Conservation (phyloP, 2,888 invertebrate species). For the Alloscopus bannaensis region DNA sequence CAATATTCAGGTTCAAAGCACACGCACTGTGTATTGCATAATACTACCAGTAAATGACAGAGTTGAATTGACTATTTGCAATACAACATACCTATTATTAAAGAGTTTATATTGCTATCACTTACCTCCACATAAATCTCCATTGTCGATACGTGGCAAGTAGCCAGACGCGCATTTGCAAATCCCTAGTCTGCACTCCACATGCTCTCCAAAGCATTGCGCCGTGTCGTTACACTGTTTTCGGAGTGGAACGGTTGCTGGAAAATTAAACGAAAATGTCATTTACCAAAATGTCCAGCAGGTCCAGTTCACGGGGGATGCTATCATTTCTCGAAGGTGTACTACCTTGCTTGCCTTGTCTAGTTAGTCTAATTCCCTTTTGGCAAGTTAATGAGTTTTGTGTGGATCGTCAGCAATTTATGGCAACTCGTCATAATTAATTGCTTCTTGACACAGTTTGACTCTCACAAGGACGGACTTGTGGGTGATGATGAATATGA, state of each 20-base stretch:
- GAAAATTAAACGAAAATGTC: too few relatives aligned
- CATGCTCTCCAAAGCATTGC: conserved; percentile 71
- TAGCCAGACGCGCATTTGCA: conserved; percentile 70
- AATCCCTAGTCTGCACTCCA: conserved; percentile 67
- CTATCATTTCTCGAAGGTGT: too few relatives aligned
- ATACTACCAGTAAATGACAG: neutral
- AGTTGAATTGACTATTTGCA: neutral
- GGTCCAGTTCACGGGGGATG: too few relatives aligned
- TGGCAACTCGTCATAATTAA: too few relatives aligned
- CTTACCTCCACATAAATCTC: conserved; percentile 71
- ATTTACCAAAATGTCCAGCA: neutral
- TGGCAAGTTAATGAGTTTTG: too few relatives aligned
- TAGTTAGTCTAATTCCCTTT: too few relatives aligned
- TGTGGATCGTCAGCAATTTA: too few relatives aligned
- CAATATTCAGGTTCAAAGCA: neutral
- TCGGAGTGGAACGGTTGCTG: conserved; percentile 67
- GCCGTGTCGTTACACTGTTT: conserved; percentile 67
- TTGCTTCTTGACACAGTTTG: too few relatives aligned
- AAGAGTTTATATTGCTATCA: conserved; percentile 1
- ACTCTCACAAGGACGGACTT: too few relatives aligned
- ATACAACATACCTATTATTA: neutral
- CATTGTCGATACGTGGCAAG: conserved; percentile 69
- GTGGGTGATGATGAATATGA: too few relatives aligned
- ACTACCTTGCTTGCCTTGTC: too few relatives aligned
- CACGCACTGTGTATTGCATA: neutral